phyloP scores from a whole-genome alignment of 2,113 vertebrate genomes.

The Mungos mungo region DNA sequence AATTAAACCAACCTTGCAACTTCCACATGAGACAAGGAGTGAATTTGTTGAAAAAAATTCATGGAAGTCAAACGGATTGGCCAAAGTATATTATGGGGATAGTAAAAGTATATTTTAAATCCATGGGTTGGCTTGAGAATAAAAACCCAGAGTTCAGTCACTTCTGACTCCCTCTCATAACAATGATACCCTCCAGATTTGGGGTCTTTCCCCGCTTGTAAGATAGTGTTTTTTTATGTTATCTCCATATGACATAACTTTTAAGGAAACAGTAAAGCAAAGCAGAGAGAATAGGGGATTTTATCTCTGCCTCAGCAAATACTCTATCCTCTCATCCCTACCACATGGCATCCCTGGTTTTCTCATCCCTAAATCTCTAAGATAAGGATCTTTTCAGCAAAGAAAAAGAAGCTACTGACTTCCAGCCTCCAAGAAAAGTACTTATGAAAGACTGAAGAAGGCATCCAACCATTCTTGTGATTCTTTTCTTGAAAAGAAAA shows the following conservation, averaged over 20 bases:
- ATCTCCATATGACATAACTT: neutral
- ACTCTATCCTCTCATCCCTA: neutral
- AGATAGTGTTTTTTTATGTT: constrained; percentile 6
- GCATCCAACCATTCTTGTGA: neutral
- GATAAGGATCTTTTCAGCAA: neutral
- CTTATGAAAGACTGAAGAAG: neutral
- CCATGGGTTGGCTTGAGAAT: neutral
- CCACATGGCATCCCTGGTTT: neutral
- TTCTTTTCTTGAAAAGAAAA: neutral
- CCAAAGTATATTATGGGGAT: neutral
- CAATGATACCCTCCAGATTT: neutral
- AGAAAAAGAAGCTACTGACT: neutral
- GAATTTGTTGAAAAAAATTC: constrained; percentile 18
- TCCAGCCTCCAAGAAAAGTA: neutral
- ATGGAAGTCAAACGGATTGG: neutral
- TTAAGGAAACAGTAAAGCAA: constrained; percentile 8
- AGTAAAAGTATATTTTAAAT: neutral
- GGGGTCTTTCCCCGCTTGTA: neutral
- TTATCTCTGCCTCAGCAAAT: constrained; percentile 26
- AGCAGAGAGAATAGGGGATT: neutral
- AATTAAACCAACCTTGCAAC: constrained; percentile 50
- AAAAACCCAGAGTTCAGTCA: neutral
- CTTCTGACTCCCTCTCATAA: neutral
- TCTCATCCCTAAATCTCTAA: constrained; percentile 41
- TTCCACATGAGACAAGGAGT: neutral